These are phyloP conservation scores for Cassiopea andromeda DNA, from an alignment of 30 jellyfish, hydroid and myxozoan species.

Conservation along the genomic window DNA sequence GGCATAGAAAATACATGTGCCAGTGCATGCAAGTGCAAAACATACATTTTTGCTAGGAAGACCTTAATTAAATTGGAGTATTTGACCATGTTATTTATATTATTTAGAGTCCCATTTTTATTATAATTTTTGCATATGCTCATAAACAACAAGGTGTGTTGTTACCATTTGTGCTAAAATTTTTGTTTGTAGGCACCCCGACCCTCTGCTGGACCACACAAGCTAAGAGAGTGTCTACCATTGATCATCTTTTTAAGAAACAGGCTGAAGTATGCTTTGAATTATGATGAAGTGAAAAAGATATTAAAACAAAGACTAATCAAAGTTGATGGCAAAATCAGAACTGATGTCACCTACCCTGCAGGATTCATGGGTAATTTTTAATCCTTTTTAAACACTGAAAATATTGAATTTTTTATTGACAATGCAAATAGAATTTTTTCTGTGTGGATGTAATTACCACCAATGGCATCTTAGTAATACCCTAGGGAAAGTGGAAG, in stretches of 20 bases:
- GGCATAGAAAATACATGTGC: too few species aligned
- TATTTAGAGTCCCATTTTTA: neutral
- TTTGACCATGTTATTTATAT: too few species aligned
- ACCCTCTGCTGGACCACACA: constrained; percentile 99
- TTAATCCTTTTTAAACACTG: neutral
- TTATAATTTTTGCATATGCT: neutral
- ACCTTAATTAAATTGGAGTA: too few species aligned
- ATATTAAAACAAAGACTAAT: constrained; percentile 86
- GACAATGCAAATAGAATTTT: neutral
- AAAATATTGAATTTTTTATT: neutral
- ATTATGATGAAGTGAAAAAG: constrained; percentile 88
- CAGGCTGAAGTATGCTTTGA: constrained; percentile 94
- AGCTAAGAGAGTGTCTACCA: constrained; percentile 95
- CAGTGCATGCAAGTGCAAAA: too few species aligned
- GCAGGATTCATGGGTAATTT: constrained; percentile 97
- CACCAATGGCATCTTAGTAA: too few species aligned
- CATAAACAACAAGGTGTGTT: neutral
- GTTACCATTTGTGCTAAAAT: neutral
- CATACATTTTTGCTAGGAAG: too few species aligned
- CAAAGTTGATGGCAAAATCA: constrained; percentile 94
- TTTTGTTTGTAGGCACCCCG: constrained; percentile 91
- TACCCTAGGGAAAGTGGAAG: too few species aligned
- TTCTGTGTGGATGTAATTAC: neutral
- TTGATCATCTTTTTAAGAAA: constrained; percentile 89
- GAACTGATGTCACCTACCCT: constrained; percentile 95